phyloP scores from a whole-genome alignment of 2,113 vertebrate species.

The Caracal caracal region DNA sequence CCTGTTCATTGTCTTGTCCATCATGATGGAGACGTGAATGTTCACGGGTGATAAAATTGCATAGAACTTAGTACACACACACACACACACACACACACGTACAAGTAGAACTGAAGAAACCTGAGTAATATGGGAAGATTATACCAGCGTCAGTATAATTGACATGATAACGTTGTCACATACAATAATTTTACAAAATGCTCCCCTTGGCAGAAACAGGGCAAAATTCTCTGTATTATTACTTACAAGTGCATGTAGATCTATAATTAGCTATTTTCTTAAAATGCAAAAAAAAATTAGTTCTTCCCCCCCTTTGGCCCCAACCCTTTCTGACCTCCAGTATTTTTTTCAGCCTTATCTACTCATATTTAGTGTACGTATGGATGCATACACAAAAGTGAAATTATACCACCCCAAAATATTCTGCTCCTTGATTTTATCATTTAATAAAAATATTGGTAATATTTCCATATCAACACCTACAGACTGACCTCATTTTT shows the following conservation, averaged over 20 bases:
- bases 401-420: neutral
- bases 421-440: neutral
- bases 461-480: neutral
- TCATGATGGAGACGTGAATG: rapidly evolving
- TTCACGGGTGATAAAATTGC: neutral
- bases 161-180: neutral
- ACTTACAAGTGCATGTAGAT: neutral
- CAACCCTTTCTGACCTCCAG: neutral
- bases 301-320: neutral
- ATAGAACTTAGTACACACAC: rapidly evolving
- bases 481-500: neutral
- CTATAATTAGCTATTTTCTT: neutral
- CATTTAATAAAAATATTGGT: neutral
- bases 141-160: neutral
- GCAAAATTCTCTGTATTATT: no score
- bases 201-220: no score
- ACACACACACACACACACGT: rapidly evolving
- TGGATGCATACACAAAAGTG: neutral
- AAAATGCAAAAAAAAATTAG: neutral
- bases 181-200: neutral
- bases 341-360: neutral
- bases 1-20: neutral
- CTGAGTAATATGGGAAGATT: neutral
- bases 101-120: neutral
- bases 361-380: neutral